Evolutionary conservation across 2,797 vertebrate species (phyloP).

Genomic region (Anas bahamensis): DNA sequence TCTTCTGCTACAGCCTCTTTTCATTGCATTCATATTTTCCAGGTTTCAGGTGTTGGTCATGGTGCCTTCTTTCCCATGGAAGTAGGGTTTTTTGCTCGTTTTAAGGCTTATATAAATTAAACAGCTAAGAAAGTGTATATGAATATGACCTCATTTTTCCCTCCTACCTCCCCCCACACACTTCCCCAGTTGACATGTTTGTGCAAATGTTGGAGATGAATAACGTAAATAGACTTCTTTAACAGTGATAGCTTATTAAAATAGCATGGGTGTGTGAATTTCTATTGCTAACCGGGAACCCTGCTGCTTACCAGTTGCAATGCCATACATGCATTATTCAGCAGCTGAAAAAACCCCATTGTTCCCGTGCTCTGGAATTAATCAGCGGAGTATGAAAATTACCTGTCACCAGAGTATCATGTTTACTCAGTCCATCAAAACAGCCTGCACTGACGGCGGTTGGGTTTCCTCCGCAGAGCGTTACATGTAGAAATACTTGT

Average conservation of each 20-base stretch:
- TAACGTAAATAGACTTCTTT: constrained; percentile 72
- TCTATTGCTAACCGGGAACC: constrained; percentile 51
- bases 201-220: constrained; percentile 72
- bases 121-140: constrained; percentile 57
- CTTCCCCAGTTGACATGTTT: constrained; percentile 70
- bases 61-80: not conserved
- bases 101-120: constrained; percentile 67
- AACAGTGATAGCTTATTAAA: constrained; percentile 72
- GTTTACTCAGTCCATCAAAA: constrained; percentile 55
- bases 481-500: not conserved
- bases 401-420: constrained; percentile 67
- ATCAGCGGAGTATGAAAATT: constrained; percentile 66
- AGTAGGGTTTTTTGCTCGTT: constrained; percentile 3
- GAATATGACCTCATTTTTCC: constrained; percentile 72
- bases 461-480: not conserved
- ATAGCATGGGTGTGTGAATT: constrained; percentile 72
- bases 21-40: not conserved
- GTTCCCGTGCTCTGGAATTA: constrained; percentile 67
- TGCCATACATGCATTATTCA: constrained; percentile 64
- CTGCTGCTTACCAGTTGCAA: constrained; percentile 59
- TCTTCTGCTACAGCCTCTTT: not conserved
- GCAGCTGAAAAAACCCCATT: constrained; percentile 64
- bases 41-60: not conserved
- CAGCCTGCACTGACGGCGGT: not conserved
- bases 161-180: constrained; percentile 72